These are phyloP conservation scores for Dromaius novaehollandiae DNA, from an alignment of 2,113 vertebrate species.

Conservation along the genomic window DNA sequence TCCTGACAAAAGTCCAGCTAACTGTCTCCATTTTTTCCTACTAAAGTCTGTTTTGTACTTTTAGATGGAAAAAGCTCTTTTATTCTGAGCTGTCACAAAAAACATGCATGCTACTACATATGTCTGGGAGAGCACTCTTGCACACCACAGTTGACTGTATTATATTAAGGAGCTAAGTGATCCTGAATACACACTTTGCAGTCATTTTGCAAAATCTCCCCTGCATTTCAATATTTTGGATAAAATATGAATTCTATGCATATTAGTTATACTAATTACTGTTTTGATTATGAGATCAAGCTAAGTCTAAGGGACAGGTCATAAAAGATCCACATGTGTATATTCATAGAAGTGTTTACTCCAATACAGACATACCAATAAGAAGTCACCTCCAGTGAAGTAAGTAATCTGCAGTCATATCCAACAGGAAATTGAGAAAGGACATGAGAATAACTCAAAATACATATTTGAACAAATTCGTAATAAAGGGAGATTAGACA, in stretches of 20 bases:
- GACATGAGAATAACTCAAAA: neutral
- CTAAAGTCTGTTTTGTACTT: neutral
- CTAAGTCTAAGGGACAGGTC: neutral
- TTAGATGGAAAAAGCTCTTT: neutral
- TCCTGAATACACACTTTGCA: accelerated
- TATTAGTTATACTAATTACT: neutral
- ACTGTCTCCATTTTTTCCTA: neutral
- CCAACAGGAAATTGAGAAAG: neutral
- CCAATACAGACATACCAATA: neutral
- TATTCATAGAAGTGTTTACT: neutral
- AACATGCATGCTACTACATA: accelerated
- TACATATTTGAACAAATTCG: neutral
- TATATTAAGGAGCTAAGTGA: neutral
- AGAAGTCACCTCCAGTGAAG: neutral
- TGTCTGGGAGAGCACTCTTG: neutral
- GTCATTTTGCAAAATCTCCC: neutral
- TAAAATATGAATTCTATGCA: neutral
- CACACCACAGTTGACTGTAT: neutral
- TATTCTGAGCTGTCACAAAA: neutral
- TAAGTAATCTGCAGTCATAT: neutral
- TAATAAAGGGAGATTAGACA: neutral
- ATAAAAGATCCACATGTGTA: neutral
- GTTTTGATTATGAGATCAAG: neutral
- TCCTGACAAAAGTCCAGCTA: neutral
- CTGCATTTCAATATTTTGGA: neutral